phyloP scores from a whole-genome alignment of 1,140 invertebrate species.

The Trichoplusia ni region DNA sequence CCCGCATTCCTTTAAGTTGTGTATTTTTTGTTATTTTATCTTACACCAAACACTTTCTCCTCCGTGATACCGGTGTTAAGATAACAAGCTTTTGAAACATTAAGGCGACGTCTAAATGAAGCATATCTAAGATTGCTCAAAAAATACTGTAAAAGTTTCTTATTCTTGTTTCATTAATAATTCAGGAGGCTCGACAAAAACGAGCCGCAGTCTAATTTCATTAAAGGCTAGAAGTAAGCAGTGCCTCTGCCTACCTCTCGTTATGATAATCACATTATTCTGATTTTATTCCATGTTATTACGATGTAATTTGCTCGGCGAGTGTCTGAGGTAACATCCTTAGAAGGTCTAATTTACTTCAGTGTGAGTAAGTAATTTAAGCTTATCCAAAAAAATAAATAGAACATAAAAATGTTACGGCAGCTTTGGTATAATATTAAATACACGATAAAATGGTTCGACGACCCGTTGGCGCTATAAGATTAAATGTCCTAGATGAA shows the following conservation, averaged over 20 bases:
- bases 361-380: too few relatives aligned
- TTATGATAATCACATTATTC: conserved; percentile 12
- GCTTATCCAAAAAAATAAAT: too few relatives aligned
- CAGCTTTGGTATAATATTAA: background rate
- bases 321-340: background rate
- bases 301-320: background rate
- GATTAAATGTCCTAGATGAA: background rate
- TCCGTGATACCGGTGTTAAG: conserved; percentile 19
- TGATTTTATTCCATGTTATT: conserved; percentile 7
- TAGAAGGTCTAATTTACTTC: background rate
- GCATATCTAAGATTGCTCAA: conserved; percentile 12
- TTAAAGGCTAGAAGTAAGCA: conserved; percentile 19
- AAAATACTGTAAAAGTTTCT: conserved; percentile 23
- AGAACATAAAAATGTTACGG: background rate
- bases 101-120: conserved; percentile 20
- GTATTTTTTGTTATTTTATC: conserved; percentile 25
- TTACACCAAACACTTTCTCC: conserved; percentile 2
- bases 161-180: conserved; percentile 25
- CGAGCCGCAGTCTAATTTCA: conserved; percentile 14
- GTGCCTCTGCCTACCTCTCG: background rate
- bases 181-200: conserved; percentile 20
- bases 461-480: background rate
- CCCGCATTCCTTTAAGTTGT: background rate
- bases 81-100: conserved; percentile 29
- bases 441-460: background rate